These are phyloP conservation scores for Icerya purchasi DNA, from an alignment of 2,888 invertebrate genomes.

Conservation along the genomic window DNA sequence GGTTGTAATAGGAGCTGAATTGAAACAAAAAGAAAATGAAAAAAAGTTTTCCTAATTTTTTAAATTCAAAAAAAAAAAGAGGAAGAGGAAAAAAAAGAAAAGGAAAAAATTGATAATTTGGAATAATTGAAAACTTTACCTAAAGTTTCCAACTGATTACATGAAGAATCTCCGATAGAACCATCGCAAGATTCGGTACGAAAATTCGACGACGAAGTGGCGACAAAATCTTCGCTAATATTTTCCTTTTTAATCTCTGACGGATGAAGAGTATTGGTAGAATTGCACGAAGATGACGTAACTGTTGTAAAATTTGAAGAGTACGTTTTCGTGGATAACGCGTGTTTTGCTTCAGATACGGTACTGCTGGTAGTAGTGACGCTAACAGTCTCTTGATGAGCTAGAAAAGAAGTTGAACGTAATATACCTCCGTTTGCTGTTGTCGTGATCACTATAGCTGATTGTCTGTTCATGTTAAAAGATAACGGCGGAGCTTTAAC, in stretches of 20 bases:
- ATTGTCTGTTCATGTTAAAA: too few relatives aligned
- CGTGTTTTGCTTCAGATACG: neutral
- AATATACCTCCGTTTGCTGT: too few relatives aligned
- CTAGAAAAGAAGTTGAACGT: too few relatives aligned
- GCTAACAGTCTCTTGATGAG: neutral
- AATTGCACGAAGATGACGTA: neutral
- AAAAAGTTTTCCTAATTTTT: too few relatives aligned
- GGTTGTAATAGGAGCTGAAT: too few relatives aligned
- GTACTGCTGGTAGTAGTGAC: neutral
- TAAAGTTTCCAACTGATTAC: slow-evolving; percentile 1
- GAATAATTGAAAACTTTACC: slow-evolving; percentile 2
- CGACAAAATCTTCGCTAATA: neutral
- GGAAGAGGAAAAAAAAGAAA: too few relatives aligned
- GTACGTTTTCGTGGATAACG: neutral
- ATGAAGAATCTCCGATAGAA: neutral
- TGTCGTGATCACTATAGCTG: too few relatives aligned
- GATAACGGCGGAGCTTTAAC: too few relatives aligned
- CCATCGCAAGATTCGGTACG: neutral
- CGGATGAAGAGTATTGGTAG: neutral
- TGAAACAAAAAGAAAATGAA: too few relatives aligned
- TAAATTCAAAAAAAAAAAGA: too few relatives aligned
- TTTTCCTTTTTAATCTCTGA: neutral
- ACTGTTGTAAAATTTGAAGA: neutral
- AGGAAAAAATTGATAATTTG: too few relatives aligned
- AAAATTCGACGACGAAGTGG: neutral